These are phyloP conservation scores for Carassius gibelio DNA, from an alignment of 2,113 vertebrate genomes.

Conservation along the genomic window DNA sequence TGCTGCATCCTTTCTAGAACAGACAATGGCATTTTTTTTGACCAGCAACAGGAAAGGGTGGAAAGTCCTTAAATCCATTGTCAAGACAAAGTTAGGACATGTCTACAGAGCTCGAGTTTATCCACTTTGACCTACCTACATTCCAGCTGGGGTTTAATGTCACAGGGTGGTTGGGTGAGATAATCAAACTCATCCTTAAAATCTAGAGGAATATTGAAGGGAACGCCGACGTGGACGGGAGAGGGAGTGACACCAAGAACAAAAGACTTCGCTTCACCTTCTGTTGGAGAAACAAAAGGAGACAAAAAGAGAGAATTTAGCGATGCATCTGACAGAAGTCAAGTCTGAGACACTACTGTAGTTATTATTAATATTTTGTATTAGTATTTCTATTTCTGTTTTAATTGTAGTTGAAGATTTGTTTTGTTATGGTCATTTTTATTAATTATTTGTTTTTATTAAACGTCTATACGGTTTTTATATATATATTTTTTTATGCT, in stretches of 20 bases:
- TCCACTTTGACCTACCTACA: constrained; percentile 65
- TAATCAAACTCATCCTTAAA: constrained; percentile 85
- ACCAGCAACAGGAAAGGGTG: neutral
- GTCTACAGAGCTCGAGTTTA: neutral
- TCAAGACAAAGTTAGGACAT: neutral
- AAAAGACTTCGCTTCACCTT: constrained; percentile 83
- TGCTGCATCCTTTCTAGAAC: too few species aligned
- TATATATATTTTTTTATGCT: too few species aligned
- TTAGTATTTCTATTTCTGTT: too few species aligned
- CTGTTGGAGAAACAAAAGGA: constrained; percentile 63
- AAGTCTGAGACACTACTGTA: too few species aligned
- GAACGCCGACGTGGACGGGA: constrained; percentile 79
- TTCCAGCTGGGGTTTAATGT: constrained; percentile 77
- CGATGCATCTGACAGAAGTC: neutral
- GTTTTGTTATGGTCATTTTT: too few species aligned
- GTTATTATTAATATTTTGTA: too few species aligned
- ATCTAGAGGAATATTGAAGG: constrained; percentile 83
- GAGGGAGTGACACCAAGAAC: constrained; percentile 66
- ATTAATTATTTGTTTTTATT: too few species aligned
- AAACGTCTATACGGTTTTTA: too few species aligned
- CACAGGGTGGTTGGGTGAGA: constrained; percentile 64
- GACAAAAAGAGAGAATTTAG: neutral
- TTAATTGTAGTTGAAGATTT: too few species aligned
- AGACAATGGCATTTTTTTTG: too few species aligned
- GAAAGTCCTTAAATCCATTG: neutral